Base-by-base conservation (phyloP, 2,888 invertebrate species). In the Plebejus anna region DNA sequence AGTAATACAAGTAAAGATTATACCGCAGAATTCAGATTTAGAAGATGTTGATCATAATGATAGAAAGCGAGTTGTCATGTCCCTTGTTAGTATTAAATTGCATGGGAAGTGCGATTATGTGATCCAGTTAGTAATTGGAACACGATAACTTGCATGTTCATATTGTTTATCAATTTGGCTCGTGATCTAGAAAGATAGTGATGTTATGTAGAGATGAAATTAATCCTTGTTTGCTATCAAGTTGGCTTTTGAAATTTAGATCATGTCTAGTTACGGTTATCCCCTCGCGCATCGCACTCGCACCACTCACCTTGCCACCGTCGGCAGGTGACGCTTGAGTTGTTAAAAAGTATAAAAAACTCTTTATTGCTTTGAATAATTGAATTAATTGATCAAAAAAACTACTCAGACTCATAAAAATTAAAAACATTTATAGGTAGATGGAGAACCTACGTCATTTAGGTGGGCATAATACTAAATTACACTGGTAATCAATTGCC, bases 81-180 rank as follows among this genome's bases (percentile, higher is more conserved):
- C 32, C 9, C 66, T 13, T 75, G 73, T 61, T 38, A 36, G n/a
- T 75, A 59, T 28, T 22, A 38, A 66, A 38, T 75, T 75, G 28
- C 75, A 61, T 59, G 57, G 59, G 61, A 75, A 59, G 75, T 36
- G 57, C 28, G 55, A 73, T 73, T 55, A 32, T 28, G 6, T 55
- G 73, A 51, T 55, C 55, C 32, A 73, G 47, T 73, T 73, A 32
- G 73, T 73, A 73, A 73, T 73, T 73, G 55, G 73, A 73, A 55
- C 73, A 72, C 51, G 73, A 73, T 73, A 73, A 73, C n/a, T 71
- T 51, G 73, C 73, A 51, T 55, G 73, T 55, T 73, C 42, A 73
- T 51, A 73, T 73, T 73, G 73, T 73, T 73, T 73, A 73, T 73
- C 73, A 73, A 55, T 73, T 72, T 36, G 55, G 55, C 72, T 72